Percentiles rank a stretch among this genome's conserved stretches.
Evolutionary conservation across 2,797 vertebrate genomes (phyloP).

Genomic region (Tapirus indicus): DNA sequence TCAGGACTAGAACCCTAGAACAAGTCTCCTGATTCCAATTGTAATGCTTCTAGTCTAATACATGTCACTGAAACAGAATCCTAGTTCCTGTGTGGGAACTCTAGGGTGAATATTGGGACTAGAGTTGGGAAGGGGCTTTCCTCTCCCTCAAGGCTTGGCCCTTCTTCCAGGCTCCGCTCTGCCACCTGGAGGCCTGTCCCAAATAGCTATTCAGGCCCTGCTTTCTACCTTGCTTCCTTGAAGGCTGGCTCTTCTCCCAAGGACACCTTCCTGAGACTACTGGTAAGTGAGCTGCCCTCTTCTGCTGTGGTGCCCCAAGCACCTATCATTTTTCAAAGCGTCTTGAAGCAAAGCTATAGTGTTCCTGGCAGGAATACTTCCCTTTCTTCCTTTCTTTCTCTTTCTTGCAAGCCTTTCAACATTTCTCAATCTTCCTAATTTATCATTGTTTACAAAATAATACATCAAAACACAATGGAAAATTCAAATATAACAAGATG

Average conservation of each 20-base stretch:
- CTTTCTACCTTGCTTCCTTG: constrained; percentile 93
- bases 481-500: neutral
- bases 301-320: neutral
- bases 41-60: neutral
- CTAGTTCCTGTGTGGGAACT: neutral
- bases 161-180: constrained; percentile 88
- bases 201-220: constrained; percentile 89
- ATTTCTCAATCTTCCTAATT: neutral
- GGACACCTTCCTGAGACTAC: constrained; percentile 94
- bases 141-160: neutral
- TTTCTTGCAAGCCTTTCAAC: neutral
- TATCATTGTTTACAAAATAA: neutral
- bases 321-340: neutral
- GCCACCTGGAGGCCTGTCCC: constrained; percentile 90
- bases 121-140: neutral
- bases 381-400: neutral
- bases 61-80: neutral
- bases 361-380: neutral
- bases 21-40: neutral
- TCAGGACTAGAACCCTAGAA: neutral
- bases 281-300: constrained; percentile 83
- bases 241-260: constrained; percentile 91
- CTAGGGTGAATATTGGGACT: neutral
- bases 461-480: neutral
- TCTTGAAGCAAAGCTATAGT: neutral